These are phyloP conservation scores for Datnioides undecimradiatus DNA, from an alignment of 2,113 vertebrate genomes.

Conservation along the genomic window DNA sequence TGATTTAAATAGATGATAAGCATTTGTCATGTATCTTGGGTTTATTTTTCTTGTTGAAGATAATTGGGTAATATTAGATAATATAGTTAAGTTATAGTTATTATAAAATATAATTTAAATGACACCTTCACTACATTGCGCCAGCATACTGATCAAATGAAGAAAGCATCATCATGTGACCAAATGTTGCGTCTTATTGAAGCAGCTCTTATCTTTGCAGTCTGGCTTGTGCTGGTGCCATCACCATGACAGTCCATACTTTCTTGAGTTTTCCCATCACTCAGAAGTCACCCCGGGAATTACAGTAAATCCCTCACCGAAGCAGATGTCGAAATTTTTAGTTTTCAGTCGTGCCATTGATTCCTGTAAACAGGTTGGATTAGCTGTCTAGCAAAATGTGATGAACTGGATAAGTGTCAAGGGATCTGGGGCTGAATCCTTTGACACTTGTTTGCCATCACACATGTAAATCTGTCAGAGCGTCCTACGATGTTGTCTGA, in stretches of 20 bases:
- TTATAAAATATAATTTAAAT: too few species aligned
- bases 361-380: slow-evolving; percentile 31
- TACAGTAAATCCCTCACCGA: slow-evolving; percentile 4
- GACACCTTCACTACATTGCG: not conserved
- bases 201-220: not conserved
- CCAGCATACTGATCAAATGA: not conserved
- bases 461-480: slow-evolving; percentile 32
- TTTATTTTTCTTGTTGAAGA: not conserved
- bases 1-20: not conserved
- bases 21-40: not conserved
- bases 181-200: not conserved
- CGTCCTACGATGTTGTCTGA: slow-evolving; percentile 24
- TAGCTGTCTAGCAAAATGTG: slow-evolving; percentile 33
- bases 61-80: too few species aligned
- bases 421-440: slow-evolving; percentile 14
- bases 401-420: slow-evolving; percentile 32
- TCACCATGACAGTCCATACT: not conserved
- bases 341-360: not conserved
- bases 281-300: slow-evolving; percentile 5
- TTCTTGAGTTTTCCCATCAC: not conserved
- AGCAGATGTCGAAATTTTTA: slow-evolving; percentile 30
- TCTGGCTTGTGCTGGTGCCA: accelerated
- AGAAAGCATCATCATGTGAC: not conserved
- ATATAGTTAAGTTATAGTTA: too few species aligned
- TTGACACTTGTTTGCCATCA: slow-evolving; percentile 50